Evolutionary conservation across 2,797 vertebrate species (phyloP).

Genomic region (Brachyrhaphis roseni): DNA sequence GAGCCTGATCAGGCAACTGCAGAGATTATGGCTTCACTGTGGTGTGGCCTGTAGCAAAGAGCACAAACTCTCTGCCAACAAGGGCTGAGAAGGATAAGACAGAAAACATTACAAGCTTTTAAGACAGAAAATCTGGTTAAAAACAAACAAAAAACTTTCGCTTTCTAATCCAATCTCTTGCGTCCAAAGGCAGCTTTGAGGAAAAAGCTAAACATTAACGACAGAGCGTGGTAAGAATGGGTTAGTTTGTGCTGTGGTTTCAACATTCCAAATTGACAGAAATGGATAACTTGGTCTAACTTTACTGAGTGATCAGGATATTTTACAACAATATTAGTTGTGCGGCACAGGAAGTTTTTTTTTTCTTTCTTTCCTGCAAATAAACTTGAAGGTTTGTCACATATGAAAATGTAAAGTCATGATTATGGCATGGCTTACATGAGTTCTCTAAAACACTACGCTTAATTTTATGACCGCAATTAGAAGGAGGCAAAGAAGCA

Average conservation of each 20-base stretch:
- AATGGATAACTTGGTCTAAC: neutral
- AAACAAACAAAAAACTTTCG: conserved; percentile 44
- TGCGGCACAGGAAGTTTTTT: neutral
- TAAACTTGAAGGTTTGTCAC: neutral
- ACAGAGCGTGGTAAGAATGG: conserved; percentile 33
- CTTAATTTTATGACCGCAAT: conserved; percentile 29
- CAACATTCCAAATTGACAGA: conserved; percentile 9
- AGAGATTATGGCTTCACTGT: conserved; percentile 50
- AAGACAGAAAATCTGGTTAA: conserved; percentile 52
- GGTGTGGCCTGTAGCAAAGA: conserved; percentile 45
- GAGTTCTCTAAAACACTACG: conserved; percentile 7
- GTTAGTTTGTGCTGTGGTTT: conserved; percentile 25
- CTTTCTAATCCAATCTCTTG: conserved; percentile 28
- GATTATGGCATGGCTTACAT: neutral
- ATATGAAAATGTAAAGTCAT: neutral
- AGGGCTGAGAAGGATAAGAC: conserved; percentile 47
- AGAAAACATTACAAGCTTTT: conserved; percentile 45
- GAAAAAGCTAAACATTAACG: conserved; percentile 38
- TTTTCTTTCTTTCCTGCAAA: neutral
- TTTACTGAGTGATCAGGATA: neutral
- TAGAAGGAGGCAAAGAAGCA: conserved; percentile 8
- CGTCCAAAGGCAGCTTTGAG: conserved; percentile 23
- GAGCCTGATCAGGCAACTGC: conserved; percentile 52
- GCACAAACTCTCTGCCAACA: conserved; percentile 46
- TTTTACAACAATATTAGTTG: neutral